phyloP scores from a whole-genome alignment of 1,140 invertebrate genomes.

The Thrips palmi region DNA sequence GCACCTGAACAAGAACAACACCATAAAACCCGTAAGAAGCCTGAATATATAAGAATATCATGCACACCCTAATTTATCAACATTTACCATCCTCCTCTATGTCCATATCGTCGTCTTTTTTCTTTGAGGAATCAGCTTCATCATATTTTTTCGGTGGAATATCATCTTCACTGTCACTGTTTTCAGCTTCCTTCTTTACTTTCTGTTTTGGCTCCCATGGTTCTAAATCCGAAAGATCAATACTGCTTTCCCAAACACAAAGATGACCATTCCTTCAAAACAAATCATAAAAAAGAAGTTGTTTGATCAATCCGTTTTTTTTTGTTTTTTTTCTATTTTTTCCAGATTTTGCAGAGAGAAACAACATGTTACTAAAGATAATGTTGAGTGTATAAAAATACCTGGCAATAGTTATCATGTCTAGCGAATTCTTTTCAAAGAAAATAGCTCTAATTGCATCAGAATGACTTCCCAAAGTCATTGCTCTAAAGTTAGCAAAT shows the following conservation, averaged over 20 bases:
- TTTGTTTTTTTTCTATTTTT: not conserved
- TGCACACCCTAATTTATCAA: not conserved
- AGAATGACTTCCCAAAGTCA: slow-evolving; percentile 59
- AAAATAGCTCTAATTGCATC: slow-evolving; percentile 67
- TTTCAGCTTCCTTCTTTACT: slow-evolving; percentile 25
- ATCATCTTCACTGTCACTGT: slow-evolving; percentile 33
- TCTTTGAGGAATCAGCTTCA: slow-evolving; percentile 28
- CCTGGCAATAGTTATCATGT: slow-evolving; percentile 55
- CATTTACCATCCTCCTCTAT: slow-evolving; percentile 22
- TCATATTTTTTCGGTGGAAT: slow-evolving; percentile 28
- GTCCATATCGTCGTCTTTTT: slow-evolving; percentile 25
- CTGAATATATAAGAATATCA: not conserved
- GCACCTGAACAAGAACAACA: slow-evolving; percentile 15
- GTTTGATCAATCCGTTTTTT: slow-evolving; percentile 6
- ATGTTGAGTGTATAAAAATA: slow-evolving; percentile 17
- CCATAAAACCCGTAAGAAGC: slow-evolving; percentile 6
- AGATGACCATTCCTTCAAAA: slow-evolving; percentile 40
- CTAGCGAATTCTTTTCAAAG: slow-evolving; percentile 71
- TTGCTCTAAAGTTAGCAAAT: slow-evolving; percentile 50
- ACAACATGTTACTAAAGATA: slow-evolving; percentile 4
- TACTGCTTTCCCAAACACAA: slow-evolving; percentile 74
- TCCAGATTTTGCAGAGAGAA: no score
- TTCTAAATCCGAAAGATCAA: slow-evolving; percentile 44
- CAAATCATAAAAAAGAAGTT: slow-evolving; percentile 13
- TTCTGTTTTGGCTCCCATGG: slow-evolving; percentile 27